phyloP scores from a whole-genome alignment of 2,888 invertebrate genomes.

The Camptogramma bilineatum region DNA sequence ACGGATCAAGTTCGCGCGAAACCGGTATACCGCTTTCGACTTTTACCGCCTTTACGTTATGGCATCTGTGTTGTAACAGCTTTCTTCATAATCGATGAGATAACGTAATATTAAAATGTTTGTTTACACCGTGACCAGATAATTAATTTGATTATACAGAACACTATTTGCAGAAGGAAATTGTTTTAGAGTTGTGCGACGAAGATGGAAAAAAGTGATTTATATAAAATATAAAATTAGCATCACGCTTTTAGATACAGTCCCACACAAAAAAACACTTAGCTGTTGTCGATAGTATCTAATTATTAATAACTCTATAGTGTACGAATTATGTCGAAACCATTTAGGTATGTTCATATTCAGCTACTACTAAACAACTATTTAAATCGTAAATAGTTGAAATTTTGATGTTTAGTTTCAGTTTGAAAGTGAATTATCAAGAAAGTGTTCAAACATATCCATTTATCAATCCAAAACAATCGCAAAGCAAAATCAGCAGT shows the following conservation, averaged over 20 bases:
- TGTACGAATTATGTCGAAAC: too few species aligned
- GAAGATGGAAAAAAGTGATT: background rate
- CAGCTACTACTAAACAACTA: too few species aligned
- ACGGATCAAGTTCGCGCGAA: constrained; percentile 58
- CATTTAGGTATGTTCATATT: too few species aligned
- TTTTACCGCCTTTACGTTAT: constrained; percentile 68
- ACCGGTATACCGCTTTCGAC: constrained; percentile 78
- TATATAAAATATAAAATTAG: background rate
- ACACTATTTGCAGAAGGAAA: background rate
- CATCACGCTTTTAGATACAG: too few species aligned
- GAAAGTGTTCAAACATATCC: background rate
- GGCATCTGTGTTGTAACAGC: constrained; percentile 73
- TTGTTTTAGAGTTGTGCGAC: background rate
- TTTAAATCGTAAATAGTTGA: too few species aligned
- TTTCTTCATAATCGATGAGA: constrained; percentile 73
- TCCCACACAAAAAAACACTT: too few species aligned
- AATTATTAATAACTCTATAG: too few species aligned
- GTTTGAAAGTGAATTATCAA: background rate
- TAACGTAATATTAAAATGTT: constrained; percentile 61
- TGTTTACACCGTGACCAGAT: constrained; percentile 28
- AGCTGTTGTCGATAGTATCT: too few species aligned
- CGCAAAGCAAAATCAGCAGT: background rate
- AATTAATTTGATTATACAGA: constrained; percentile 26
- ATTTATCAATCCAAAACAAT: background rate
- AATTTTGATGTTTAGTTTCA: too few species aligned